Percentiles rank a stretch among this genome's conserved stretches.
Evolutionary conservation across 2,797 vertebrate species (phyloP).

Genomic region (Amazonetta brasiliensis): DNA sequence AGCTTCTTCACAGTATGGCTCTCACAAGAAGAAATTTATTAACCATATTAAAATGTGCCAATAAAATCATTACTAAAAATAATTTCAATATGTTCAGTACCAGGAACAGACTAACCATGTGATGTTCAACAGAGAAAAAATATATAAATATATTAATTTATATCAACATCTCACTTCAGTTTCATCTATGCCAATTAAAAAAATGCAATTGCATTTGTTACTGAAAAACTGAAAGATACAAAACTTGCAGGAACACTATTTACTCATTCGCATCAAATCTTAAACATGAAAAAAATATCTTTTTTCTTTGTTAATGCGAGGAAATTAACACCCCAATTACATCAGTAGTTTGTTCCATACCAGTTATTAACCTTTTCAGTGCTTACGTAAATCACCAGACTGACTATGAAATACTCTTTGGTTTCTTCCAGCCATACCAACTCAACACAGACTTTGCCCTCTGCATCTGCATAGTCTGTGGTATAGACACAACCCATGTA

Average conservation of each 20-base stretch:
- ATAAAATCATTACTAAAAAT: neutral
- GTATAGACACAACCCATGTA: slow-evolving; percentile 78
- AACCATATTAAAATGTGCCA: neutral
- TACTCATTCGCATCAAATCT: neutral
- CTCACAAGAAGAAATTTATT: neutral
- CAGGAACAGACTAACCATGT: neutral
- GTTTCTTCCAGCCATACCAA: slow-evolving; percentile 81
- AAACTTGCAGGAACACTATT: neutral
- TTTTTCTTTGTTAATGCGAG: neutral
- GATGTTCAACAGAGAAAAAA: neutral
- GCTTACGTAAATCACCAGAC: slow-evolving; percentile 82
- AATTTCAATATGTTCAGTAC: neutral
- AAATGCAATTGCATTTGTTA: neutral
- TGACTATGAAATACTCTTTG: slow-evolving; percentile 80
- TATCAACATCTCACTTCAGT: neutral
- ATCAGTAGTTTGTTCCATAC: slow-evolving; percentile 86
- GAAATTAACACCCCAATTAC: neutral
- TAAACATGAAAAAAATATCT: neutral
- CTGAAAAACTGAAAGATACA: neutral
- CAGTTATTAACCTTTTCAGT: slow-evolving; percentile 84
- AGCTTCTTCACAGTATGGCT: neutral
- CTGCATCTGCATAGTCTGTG: slow-evolving; percentile 79
- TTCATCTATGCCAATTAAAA: neutral
- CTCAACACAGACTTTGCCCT: slow-evolving; percentile 80
- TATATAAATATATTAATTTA: neutral